Evolutionary conservation across 2,113 vertebrate genomes (phyloP).

Genomic region (Ailuropoda melanoleuca): DNA sequence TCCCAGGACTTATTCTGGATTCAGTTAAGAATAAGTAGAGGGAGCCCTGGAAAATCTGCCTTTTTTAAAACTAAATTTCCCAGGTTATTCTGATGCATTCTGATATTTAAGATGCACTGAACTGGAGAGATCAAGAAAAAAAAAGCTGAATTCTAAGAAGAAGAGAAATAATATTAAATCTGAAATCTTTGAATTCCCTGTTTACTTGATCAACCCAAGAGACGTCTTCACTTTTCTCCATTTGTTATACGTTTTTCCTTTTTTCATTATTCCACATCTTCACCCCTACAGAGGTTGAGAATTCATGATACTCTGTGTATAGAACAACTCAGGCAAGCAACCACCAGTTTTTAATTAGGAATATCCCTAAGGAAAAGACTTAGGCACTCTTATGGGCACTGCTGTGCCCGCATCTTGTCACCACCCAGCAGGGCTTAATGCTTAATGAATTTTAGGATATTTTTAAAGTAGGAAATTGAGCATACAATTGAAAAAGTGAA

Average conservation of each 20-base stretch:
- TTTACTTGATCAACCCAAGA: not conserved
- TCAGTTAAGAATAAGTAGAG: not conserved
- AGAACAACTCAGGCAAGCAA: not conserved
- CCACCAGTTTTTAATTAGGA: slow-evolving; percentile 49
- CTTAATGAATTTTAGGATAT: slow-evolving; percentile 5
- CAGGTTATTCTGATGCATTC: not conserved
- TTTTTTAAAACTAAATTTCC: not conserved
- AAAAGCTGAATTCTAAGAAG: not conserved
- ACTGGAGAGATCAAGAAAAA: not conserved
- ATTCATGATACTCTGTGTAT: not conserved
- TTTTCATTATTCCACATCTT: not conserved
- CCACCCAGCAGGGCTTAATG: not conserved
- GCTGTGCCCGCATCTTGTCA: not conserved
- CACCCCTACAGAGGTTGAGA: not conserved
- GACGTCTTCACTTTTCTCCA: not conserved
- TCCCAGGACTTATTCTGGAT: not conserved
- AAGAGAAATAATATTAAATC: not conserved
- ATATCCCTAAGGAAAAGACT: not conserved
- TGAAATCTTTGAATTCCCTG: not conserved
- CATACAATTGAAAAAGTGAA: slow-evolving; percentile 30
- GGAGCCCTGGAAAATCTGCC: not conserved
- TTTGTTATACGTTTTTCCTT: not conserved
- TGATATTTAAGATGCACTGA: not conserved
- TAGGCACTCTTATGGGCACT: not conserved
- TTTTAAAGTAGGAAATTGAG: slow-evolving; percentile 49